Percentiles rank a stretch among this genome's conserved stretches.
phyloP scores from a whole-genome alignment of 2,888 invertebrate species.

The Phlogophora meticulosa region DNA sequence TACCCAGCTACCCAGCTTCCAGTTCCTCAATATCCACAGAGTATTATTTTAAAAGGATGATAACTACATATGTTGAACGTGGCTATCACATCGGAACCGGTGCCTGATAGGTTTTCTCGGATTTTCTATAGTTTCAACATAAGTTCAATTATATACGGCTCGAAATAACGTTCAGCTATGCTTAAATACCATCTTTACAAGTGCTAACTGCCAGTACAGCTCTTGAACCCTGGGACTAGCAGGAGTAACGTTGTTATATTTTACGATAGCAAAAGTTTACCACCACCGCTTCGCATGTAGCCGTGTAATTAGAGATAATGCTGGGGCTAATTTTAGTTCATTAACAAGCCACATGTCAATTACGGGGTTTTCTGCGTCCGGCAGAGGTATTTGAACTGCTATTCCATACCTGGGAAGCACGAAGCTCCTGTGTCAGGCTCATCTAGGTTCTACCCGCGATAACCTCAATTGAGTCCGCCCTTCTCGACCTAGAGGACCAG shows the following conservation, averaged over 20 bases:
- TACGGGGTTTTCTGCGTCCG: conserved; percentile 44
- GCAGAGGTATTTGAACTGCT: conserved; percentile 32
- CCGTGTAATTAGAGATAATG: conserved; percentile 56
- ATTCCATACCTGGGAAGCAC: conserved; percentile 13
- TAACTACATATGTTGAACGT: not conserved
- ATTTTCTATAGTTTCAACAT: not conserved
- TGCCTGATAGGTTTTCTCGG: not conserved
- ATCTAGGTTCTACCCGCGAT: not conserved
- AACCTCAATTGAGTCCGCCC: not conserved
- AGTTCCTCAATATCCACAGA: not conserved
- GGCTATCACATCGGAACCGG: too few species aligned
- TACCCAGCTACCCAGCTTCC: not conserved
- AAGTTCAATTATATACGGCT: too few species aligned
- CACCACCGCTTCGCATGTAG: conserved; percentile 36
- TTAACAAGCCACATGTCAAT: conserved; percentile 51
- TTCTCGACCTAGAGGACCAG: not conserved
- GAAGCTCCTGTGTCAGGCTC: too few species aligned
- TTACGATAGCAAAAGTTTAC: conserved; percentile 39
- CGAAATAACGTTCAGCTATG: not conserved
- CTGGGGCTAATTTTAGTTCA: conserved; percentile 46
- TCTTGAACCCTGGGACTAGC: conserved; percentile 8
- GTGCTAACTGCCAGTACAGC: not conserved
- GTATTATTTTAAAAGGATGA: not conserved
- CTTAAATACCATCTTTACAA: not conserved
- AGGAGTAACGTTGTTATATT: conserved; percentile 25